These are phyloP conservation scores for Acronicta psi DNA, from an alignment of 2,888 invertebrate genomes.

Conservation along the genomic window DNA sequence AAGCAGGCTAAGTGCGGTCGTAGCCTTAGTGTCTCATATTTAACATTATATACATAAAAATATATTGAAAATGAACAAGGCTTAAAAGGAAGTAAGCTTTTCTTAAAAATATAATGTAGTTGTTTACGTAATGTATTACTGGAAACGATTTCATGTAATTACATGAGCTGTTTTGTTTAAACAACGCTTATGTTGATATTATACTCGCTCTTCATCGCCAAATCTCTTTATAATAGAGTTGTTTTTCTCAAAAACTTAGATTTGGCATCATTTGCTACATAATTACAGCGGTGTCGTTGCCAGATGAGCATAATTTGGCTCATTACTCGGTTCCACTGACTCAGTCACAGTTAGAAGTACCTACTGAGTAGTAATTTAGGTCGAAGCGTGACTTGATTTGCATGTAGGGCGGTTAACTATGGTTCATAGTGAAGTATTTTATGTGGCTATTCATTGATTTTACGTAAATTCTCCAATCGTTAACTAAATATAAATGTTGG, in stretches of 20 bases:
- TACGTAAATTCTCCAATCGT: conserved; percentile 69
- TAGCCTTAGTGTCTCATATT: too few relatives aligned
- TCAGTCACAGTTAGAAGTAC: conserved; percentile 73
- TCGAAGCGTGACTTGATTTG: conserved; percentile 85
- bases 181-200: conserved; percentile 67
- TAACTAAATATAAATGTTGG: conserved; percentile 57
- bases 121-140: conserved; percentile 39
- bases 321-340: conserved; percentile 72
- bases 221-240: conserved; percentile 85
- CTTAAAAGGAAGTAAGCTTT: conserved; percentile 18
- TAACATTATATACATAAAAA: background rate
- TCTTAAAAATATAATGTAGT: conserved; percentile 48
- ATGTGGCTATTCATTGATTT: conserved; percentile 76
- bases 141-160: conserved; percentile 67
- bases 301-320: conserved; percentile 79
- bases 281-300: conserved; percentile 75
- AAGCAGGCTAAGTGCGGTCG: too few relatives aligned
- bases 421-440: conserved; percentile 70
- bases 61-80: background rate
- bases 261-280: conserved; percentile 75
- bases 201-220: conserved; percentile 71
- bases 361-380: conserved; percentile 79
- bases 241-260: conserved; percentile 72
- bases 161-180: conserved; percentile 66
- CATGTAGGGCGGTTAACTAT: conserved; percentile 77